Percentiles rank a stretch among this genome's conserved stretches.
Evolutionary conservation across 2,797 vertebrate species (phyloP).

Genomic region (Iguana delicatissima): DNA sequence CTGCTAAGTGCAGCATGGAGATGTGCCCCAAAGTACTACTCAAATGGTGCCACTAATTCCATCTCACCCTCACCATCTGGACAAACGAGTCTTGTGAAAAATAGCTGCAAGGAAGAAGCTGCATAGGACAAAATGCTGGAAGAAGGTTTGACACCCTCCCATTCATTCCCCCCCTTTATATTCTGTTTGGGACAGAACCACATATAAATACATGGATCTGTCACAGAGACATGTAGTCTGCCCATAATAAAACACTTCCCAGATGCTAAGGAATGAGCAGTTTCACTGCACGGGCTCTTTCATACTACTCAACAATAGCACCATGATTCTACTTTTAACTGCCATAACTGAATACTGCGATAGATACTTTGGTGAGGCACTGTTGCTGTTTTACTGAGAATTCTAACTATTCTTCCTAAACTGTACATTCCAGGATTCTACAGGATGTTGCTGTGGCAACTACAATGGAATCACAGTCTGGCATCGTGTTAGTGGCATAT

Average conservation of each 20-base stretch:
- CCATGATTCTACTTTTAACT: no score
- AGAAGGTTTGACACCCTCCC: neutral
- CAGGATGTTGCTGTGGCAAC: no score
- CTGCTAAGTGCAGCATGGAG: neutral
- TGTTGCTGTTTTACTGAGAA: no score
- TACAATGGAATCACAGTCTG: no score
- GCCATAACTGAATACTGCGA: no score
- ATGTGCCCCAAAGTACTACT: neutral
- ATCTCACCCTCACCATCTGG: neutral
- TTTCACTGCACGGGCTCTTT: no score
- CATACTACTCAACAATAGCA: no score
- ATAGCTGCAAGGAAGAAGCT: neutral
- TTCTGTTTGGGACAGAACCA: neutral
- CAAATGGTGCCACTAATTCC: neutral
- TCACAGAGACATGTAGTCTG: neutral
- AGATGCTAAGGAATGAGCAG: no score
- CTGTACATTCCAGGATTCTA: no score
- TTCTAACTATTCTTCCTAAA: no score
- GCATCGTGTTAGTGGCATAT: no score
- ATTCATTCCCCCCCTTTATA: neutral
- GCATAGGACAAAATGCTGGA: neutral
- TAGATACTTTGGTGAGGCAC: no score
- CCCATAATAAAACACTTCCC: neutral
- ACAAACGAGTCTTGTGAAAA: neutral
- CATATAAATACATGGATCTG: neutral